Percentiles rank a stretch among this genome's conserved stretches.
Conservation (phyloP, 2,797 vertebrate genomes). For the Gymnoscopelus braueri region DNA sequence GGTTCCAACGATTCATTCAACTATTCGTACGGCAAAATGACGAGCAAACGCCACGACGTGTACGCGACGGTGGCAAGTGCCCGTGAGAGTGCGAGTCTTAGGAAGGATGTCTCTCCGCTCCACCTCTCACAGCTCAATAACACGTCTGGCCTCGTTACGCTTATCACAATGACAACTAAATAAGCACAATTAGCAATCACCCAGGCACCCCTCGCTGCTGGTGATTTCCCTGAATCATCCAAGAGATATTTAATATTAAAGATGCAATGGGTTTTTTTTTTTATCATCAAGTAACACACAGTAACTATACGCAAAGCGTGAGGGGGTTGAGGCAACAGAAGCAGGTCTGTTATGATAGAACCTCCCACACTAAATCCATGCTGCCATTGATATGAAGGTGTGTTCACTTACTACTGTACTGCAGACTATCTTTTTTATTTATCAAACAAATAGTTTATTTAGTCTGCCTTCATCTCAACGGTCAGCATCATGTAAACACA, state of each 20-base stretch:
- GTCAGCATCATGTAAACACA: slow-evolving; percentile 38
- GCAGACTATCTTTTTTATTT: slow-evolving; percentile 26
- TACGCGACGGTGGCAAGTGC: too few relatives aligned
- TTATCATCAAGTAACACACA: slow-evolving; percentile 33
- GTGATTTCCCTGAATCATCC: slow-evolving; percentile 56
- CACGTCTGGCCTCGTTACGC: slow-evolving; percentile 77
- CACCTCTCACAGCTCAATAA: slow-evolving; percentile 76
- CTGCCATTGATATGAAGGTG: slow-evolving; percentile 23
- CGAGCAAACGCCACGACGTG: too few relatives aligned
- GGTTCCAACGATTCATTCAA: neutral
- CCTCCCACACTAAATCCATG: slow-evolving; percentile 32
- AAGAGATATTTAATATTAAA: slow-evolving; percentile 38
- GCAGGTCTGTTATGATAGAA: slow-evolving; percentile 16
- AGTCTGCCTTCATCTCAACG: slow-evolving; percentile 6
- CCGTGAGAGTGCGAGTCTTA: slow-evolving; percentile 18
- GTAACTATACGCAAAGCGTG: slow-evolving; percentile 24
- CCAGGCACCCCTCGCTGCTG: slow-evolving; percentile 56
- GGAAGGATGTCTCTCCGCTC: slow-evolving; percentile 36
- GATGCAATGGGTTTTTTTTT: slow-evolving; percentile 31
- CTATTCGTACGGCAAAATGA: too few relatives aligned
- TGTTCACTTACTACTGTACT: slow-evolving; percentile 23
- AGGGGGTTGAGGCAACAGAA: slow-evolving; percentile 54
- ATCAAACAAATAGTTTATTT: slow-evolving; percentile 32
- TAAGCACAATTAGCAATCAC: slow-evolving; percentile 78
- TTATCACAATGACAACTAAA: slow-evolving; percentile 80